Evolutionary conservation across 2,113 vertebrate genomes (phyloP).

Genomic region (Caloenas nicobarica): DNA sequence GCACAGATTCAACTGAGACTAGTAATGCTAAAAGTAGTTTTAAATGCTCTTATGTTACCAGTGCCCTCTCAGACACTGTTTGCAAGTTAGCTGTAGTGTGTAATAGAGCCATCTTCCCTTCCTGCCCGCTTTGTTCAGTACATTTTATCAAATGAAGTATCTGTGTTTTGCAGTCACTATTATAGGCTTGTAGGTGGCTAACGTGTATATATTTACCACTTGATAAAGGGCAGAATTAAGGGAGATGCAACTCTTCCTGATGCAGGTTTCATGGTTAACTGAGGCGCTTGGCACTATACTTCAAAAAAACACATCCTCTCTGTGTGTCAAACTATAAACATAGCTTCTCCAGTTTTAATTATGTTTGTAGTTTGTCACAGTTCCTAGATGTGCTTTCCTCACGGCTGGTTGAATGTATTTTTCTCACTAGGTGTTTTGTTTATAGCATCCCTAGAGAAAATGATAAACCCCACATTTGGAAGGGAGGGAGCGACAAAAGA

Average conservation of each 20-base stretch:
- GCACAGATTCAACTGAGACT: neutral
- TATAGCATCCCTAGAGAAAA: neutral
- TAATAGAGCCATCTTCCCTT: neutral
- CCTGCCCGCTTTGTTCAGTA: neutral
- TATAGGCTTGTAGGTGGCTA: neutral
- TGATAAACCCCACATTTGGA: neutral
- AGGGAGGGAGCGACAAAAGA: neutral
- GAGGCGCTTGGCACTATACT: neutral
- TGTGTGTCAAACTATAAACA: accelerated
- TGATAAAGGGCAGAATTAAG: accelerated
- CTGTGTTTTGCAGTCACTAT: neutral
- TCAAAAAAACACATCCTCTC: neutral
- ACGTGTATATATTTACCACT: accelerated
- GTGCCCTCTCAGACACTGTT: neutral
- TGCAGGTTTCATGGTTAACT: neutral
- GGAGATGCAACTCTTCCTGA: neutral
- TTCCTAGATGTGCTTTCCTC: neutral
- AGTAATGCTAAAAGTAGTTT: neutral
- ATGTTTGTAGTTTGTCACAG: neutral
- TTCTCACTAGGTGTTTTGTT: neutral
- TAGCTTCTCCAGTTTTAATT: neutral
- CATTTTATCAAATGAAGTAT: neutral
- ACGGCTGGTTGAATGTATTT: neutral
- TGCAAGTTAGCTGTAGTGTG: accelerated
- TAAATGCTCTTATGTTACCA: accelerated